Evolutionary conservation across 2,113 vertebrate genomes (phyloP).

Genomic region (Syrrhaptes paradoxus): DNA sequence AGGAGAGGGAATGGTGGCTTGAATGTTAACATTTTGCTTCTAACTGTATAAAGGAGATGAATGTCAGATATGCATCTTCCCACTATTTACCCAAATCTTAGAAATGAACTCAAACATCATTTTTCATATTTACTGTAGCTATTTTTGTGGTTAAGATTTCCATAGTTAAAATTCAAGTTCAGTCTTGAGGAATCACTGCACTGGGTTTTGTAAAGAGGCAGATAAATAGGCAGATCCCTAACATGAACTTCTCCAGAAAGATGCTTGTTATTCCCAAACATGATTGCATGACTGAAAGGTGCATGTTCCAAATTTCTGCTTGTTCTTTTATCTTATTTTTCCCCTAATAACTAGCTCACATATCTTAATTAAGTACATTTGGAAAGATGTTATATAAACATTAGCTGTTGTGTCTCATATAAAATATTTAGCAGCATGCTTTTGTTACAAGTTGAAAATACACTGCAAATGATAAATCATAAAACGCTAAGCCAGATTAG

Average conservation of each 20-base stretch:
- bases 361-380: neutral
- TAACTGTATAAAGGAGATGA: neutral
- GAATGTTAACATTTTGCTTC: neutral
- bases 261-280: neutral
- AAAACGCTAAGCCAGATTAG: neutral
- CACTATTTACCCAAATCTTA: neutral
- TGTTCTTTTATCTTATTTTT: neutral
- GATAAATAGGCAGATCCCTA: neutral
- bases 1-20: neutral
- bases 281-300: neutral
- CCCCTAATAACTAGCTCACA: neutral
- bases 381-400: neutral
- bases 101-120: neutral
- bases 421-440: neutral
- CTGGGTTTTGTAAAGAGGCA: neutral
- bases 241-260: neutral
- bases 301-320: neutral
- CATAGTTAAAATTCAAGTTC: neutral
- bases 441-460: neutral
- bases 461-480: neutral
- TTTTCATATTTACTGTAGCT: neutral
- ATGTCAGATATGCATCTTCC: neutral
- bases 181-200: neutral
- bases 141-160: neutral
- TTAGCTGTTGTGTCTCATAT: neutral